phyloP scores from a whole-genome alignment of 2,113 vertebrate species.

The Eulemur macaco region DNA sequence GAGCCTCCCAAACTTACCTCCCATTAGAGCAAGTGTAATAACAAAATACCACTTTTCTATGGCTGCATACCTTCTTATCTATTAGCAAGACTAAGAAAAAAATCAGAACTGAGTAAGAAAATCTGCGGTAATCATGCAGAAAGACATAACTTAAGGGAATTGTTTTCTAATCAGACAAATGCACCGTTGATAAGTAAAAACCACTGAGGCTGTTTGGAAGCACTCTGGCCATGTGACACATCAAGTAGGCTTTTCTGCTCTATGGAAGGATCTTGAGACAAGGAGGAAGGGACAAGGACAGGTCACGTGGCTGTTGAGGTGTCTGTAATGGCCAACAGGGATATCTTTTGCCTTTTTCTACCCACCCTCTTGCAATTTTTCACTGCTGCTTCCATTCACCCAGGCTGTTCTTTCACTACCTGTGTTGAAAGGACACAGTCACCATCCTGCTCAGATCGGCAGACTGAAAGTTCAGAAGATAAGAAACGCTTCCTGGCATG shows the following conservation, averaged over 20 bases:
- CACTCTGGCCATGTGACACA: not conserved
- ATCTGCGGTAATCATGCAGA: not conserved
- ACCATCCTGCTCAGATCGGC: rapidly evolving
- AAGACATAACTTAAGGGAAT: not conserved
- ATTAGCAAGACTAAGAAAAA: not conserved
- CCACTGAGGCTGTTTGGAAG: not conserved
- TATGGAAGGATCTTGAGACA: not conserved
- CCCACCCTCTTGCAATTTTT: not conserved
- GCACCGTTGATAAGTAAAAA: not conserved
- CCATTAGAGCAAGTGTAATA: not conserved
- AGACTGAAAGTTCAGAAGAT: conserved; percentile 51
- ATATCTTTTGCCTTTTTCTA: not conserved
- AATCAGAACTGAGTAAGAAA: not conserved
- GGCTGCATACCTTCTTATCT: not conserved
- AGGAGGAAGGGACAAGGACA: not conserved
- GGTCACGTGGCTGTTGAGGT: rapidly evolving
- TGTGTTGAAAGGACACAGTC: conserved; percentile 28
- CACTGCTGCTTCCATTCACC: not conserved
- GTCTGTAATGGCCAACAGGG: not conserved
- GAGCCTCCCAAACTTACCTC: not conserved
- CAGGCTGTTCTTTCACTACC: not conserved
- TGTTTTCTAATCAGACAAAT: not conserved
- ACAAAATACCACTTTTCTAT: not conserved
- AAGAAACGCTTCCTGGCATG: conserved; percentile 60
- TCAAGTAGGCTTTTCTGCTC: not conserved